Conservation (phyloP, 2,888 invertebrate species). For the Lepidochitona cinerea region DNA sequence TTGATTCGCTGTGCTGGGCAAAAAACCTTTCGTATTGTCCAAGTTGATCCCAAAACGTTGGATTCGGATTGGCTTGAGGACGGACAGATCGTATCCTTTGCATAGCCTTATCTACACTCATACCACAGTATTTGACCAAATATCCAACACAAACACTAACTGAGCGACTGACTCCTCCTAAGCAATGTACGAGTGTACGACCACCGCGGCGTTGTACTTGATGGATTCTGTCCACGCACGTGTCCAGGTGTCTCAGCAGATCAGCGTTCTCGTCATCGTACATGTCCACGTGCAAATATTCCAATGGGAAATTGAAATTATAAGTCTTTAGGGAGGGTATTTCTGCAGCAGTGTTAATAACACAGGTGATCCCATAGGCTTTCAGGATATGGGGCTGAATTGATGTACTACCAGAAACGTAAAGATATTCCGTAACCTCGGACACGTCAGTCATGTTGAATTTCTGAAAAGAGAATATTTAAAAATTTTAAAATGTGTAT, state of each 20-base stretch:
- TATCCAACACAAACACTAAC: background rate
- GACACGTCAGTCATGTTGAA: background rate
- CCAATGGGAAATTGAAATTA: background rate
- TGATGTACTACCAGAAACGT: background rate
- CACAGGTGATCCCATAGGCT: background rate
- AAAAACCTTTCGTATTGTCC: background rate
- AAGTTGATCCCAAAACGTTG: background rate
- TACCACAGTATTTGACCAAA: conserved; percentile 3
- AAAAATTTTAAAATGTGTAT: no score
- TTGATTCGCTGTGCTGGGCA: background rate
- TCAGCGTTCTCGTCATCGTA: conserved; percentile 1
- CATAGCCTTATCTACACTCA: background rate
- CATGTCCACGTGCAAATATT: background rate
- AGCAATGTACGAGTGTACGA: conserved; percentile 1
- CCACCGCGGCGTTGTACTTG: background rate
- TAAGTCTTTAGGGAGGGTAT: background rate
- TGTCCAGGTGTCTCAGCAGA: background rate
- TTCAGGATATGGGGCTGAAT: background rate
- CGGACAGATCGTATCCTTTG: background rate
- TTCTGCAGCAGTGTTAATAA: conserved; percentile 6
- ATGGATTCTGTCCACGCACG: conserved; percentile 3
- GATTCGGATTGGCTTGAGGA: conserved; percentile 7
- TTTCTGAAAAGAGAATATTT: no score
- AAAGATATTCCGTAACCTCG: background rate
- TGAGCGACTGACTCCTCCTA: conserved; percentile 8